A percentile compares a stretch with the other conserved stretches of the same genome.
Evolutionary conservation across 2,888 invertebrate genomes (phyloP).

Genomic region (Phaonia tiefii): DNA sequence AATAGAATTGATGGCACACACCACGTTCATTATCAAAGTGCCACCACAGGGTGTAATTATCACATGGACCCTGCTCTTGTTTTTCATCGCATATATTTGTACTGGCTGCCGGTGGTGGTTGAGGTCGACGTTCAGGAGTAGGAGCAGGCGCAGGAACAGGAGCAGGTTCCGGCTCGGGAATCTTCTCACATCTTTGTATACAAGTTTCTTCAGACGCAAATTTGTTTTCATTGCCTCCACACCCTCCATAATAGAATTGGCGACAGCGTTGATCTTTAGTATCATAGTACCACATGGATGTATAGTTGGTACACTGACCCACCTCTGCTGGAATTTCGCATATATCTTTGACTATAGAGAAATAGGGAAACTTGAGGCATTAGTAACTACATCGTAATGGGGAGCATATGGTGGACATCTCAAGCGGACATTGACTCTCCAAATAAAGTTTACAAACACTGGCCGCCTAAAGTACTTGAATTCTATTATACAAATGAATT

Average conservation of each 20-base stretch:
- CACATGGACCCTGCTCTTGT: slow-evolving; percentile 84
- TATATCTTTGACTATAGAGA: slow-evolving; percentile 83
- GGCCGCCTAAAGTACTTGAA: slow-evolving; percentile 40
- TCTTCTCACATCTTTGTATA: slow-evolving; percentile 83
- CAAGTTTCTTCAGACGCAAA: slow-evolving; percentile 87
- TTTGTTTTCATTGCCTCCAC: slow-evolving; percentile 95
- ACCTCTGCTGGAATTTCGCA: slow-evolving; percentile 89
- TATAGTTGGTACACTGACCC: slow-evolving; percentile 90
- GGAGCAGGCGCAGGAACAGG: slow-evolving; percentile 55
- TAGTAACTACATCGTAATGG: not conserved
- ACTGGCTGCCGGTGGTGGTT: slow-evolving; percentile 9
- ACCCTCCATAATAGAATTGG: slow-evolving; percentile 94
- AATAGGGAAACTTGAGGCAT: slow-evolving; percentile 10
- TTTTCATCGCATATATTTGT: slow-evolving; percentile 83
- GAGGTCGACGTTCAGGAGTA: slow-evolving; percentile 68
- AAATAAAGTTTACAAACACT: slow-evolving; percentile 37
- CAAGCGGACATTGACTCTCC: slow-evolving; percentile 30
- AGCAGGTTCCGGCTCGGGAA: slow-evolving; percentile 78
- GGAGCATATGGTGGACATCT: not conserved
- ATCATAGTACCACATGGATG: slow-evolving; percentile 91
- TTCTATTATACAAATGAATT: slow-evolving; percentile 25
- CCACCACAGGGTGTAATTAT: slow-evolving; percentile 88
- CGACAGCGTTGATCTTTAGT: slow-evolving; percentile 87
- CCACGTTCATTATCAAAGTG: slow-evolving; percentile 88
- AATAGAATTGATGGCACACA: slow-evolving; percentile 90